These are phyloP conservation scores for Rhinoraja longicauda DNA, from an alignment of 2,797 vertebrate species.

Conservation along the genomic window DNA sequence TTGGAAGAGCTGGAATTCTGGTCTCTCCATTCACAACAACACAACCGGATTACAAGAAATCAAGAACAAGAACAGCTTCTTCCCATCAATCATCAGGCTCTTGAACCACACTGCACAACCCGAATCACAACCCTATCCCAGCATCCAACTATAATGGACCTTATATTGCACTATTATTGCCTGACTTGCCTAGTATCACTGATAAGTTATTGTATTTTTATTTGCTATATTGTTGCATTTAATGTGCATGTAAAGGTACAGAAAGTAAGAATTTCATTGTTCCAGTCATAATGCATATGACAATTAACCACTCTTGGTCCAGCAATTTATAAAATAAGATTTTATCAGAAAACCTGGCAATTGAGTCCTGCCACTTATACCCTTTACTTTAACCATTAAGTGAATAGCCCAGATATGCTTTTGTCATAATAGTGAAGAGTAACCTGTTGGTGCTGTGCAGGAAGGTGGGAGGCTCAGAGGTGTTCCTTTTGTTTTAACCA, in stretches of 20 bases:
- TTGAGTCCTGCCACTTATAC: background rate
- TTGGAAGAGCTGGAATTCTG: background rate
- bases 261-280: too few species aligned
- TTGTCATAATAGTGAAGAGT: background rate
- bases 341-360: background rate
- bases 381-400: background rate
- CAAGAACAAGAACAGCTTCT: too few species aligned
- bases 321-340: background rate
- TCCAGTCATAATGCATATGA: too few species aligned
- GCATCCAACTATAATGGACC: too few species aligned
- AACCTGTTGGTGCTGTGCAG: background rate
- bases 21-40: background rate
- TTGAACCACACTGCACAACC: too few species aligned
- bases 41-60: background rate
- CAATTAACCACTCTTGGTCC: background rate
- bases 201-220: too few species aligned
- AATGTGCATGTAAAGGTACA: too few species aligned
- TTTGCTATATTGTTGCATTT: too few species aligned
- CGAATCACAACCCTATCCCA: too few species aligned
- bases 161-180: too few species aligned
- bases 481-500: background rate
- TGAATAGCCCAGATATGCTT: background rate
- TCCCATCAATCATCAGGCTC: too few species aligned
- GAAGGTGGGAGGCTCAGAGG: background rate
- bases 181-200: too few species aligned